Base-by-base conservation (phyloP, 2,797 vertebrate genomes). In the Loriculus beryllinus region DNA sequence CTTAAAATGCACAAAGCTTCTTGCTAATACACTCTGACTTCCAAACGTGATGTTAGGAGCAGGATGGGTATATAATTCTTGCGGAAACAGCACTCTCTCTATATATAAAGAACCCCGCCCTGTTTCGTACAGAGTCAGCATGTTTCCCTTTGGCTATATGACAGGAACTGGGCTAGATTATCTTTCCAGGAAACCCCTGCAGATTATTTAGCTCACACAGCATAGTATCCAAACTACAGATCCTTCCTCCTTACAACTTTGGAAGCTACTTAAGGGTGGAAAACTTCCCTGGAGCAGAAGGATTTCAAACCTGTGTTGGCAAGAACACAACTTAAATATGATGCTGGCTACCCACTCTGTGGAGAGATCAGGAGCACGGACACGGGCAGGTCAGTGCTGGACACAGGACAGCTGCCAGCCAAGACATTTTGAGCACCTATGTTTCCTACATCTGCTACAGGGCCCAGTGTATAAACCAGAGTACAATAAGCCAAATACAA, bases 381-480 rank as follows among this genome's bases (percentile, higher is more conserved):
- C 31, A 33, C 29, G 31, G 43, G 52, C 60, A 70, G 23, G 21
- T 19, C 3, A 7, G 43, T 47, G 60, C 72, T 10, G 48, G 57
- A 65, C 54, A 35, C 42, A 26, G 29, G 6, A 0, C 52, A 7
- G 39, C 14, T 21, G 47, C 49, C 74, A 62, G 51, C 21, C 1
- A 2, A 48, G 42, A 64, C 57, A 17, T 28, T 0, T 0, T 20
- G 4, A 23, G n/a, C 31, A 17, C 42, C 65, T 67, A 37, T 0
- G 0, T 1, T 9, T 43, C 43, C 47, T 6, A 29, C 5, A 12
- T 5, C n/a, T 64, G 82, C 64, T 60, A 16, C 31, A 56, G 48
- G 17, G 22, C 47, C 11, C 35, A 20, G 18, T 0, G 1, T 13
- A 13, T 14, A 57, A 65, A 52, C 13, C 42, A 57, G 33, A 52